phyloP scores from a whole-genome alignment of 2,113 vertebrate genomes.

The Phrynosoma platyrhinos region DNA sequence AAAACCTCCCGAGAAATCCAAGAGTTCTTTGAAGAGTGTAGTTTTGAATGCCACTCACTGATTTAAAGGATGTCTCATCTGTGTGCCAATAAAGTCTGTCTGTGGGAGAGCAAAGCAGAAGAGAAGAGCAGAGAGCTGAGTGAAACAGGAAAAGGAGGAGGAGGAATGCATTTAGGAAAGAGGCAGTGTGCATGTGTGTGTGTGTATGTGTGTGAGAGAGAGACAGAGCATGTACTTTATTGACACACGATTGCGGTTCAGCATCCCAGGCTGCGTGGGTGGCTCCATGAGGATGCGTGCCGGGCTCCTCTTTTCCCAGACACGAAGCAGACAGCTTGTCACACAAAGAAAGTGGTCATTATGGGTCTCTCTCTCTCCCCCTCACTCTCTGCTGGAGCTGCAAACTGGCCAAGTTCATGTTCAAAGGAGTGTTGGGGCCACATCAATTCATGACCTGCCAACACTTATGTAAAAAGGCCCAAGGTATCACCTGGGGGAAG shows the following conservation, averaged over 20 bases:
- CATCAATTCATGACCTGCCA: conserved; percentile 13
- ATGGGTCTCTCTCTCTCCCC: neutral
- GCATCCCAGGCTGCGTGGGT: conserved; percentile 8
- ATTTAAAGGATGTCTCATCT: neutral
- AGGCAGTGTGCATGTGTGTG: neutral
- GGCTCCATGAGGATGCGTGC: neutral
- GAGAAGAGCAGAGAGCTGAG: neutral
- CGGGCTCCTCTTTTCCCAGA: conserved; percentile 4
- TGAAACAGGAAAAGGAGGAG: neutral
- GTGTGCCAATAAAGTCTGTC: neutral
- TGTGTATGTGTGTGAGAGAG: no score
- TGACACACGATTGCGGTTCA: conserved; percentile 13
- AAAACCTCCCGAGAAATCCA: neutral
- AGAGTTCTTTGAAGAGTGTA: neutral
- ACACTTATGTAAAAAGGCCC: neutral
- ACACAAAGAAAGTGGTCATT: conserved; percentile 21
- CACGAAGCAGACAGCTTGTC: conserved; percentile 28
- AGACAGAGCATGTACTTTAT: neutral
- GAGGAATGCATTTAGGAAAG: neutral
- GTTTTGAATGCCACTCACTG: neutral
- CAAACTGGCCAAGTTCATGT: neutral
- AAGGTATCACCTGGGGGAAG: neutral
- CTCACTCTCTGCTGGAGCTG: neutral
- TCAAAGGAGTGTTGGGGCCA: neutral
- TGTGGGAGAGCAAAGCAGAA: neutral